Evolutionary conservation across 2,113 vertebrate species (phyloP).

Genomic region (Falco punctatus): DNA sequence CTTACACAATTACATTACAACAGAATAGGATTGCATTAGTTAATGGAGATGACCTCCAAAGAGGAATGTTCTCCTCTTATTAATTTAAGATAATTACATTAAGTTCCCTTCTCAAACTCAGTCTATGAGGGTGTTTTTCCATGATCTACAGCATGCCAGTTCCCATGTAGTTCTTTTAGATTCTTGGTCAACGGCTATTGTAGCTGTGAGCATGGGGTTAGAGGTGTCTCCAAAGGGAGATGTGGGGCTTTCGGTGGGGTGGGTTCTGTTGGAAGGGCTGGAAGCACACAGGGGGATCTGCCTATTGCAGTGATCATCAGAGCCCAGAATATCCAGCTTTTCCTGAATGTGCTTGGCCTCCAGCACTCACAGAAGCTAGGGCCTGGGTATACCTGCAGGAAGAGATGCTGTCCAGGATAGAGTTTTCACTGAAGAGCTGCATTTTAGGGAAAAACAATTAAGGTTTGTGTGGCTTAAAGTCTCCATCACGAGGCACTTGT

Average conservation of each 20-base stretch:
- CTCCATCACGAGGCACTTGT: neutral
- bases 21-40: neutral
- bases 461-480: neutral
- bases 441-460: neutral
- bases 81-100: slow-evolving; percentile 19
- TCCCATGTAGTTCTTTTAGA: neutral
- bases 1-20: neutral
- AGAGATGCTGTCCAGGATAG: neutral
- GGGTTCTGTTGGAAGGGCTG: neutral
- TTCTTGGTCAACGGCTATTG: neutral
- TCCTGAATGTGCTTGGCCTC: neutral
- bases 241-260: neutral
- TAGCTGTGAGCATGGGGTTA: neutral
- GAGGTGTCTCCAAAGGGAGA: rapidly evolving
- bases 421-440: neutral
- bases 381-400: neutral
- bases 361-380: too few relatives aligned
- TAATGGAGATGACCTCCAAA: neutral
- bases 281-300: neutral
- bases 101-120: neutral
- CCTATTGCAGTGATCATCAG: too few relatives aligned
- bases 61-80: neutral
- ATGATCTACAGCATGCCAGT: neutral
- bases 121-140: neutral
- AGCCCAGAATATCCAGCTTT: neutral